Conservation (phyloP, 2,797 vertebrate genomes). For the Spheniscus humboldti region DNA sequence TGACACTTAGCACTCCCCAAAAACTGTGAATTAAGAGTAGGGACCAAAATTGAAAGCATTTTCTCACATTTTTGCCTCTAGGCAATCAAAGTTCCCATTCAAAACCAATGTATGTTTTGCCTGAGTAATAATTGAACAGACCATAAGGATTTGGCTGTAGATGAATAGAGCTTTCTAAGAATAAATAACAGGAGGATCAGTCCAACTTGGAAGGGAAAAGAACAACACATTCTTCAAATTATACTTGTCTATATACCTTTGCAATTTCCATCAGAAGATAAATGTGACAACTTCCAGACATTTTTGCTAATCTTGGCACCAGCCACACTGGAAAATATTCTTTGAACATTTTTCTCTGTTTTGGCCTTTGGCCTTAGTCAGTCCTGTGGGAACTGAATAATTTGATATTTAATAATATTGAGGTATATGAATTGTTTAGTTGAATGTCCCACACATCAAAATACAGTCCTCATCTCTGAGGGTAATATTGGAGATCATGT, state of each 20-base stretch:
- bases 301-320: slow-evolving; percentile 54
- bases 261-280: slow-evolving; percentile 47
- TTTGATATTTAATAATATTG: slow-evolving; percentile 39
- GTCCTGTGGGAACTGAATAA: slow-evolving; percentile 24
- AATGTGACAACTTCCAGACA: slow-evolving; percentile 51
- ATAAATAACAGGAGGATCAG: slow-evolving; percentile 33
- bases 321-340: slow-evolving; percentile 22
- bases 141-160: slow-evolving; percentile 35
- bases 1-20: neutral
- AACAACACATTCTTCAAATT: slow-evolving; percentile 53
- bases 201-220: slow-evolving; percentile 27
- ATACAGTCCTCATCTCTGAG: neutral
- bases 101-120: neutral
- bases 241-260: slow-evolving; percentile 49
- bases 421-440: slow-evolving; percentile 20
- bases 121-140: slow-evolving; percentile 10
- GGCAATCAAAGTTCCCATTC: neutral
- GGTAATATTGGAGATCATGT: neutral
- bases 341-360: slow-evolving; percentile 32
- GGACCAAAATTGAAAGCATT: neutral
- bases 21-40: neutral
- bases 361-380: slow-evolving; percentile 1
- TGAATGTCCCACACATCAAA: slow-evolving; percentile 23
- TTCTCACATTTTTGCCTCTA: neutral
- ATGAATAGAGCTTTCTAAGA: slow-evolving; percentile 50